Percentiles rank a stretch among this genome's conserved stretches.
phyloP scores from a whole-genome alignment of 2,888 invertebrate genomes.

The Drosophila prolongata region DNA sequence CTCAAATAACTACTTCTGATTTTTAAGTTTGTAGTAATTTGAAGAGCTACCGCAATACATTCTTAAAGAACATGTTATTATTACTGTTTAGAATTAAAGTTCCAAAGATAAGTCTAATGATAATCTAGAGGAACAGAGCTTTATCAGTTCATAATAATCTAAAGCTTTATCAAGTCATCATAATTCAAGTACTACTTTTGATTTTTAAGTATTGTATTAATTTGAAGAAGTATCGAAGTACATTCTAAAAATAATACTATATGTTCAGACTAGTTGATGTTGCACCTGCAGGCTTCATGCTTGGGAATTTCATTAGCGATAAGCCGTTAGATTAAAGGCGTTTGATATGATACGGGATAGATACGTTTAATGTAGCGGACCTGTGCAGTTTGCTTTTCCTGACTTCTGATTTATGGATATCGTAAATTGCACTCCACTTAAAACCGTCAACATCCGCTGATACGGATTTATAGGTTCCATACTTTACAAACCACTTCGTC shows the following conservation, averaged over 20 bases:
- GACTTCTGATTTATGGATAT: constrained; percentile 15
- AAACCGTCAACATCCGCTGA: not conserved
- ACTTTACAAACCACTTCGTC: not conserved
- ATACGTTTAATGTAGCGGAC: constrained; percentile 2
- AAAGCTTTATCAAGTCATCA: not conserved
- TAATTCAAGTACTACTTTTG: not conserved
- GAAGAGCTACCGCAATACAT: too few relatives aligned
- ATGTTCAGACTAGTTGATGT: not conserved
- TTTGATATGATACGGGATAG: not conserved
- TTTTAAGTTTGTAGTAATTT: too few relatives aligned
- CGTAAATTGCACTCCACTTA: constrained; percentile 16
- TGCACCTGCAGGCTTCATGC: constrained; percentile 3
- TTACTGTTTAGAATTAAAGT: too few relatives aligned
- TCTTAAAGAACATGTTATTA: too few relatives aligned
- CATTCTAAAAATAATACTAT: not conserved
- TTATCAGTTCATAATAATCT: not conserved
- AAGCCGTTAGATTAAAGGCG: constrained; percentile 4
- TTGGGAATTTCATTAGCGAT: constrained; percentile 26
- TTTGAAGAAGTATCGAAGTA: not conserved
- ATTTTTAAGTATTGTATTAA: not conserved
- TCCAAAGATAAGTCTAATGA: not conserved
- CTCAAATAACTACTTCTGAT: too few relatives aligned
- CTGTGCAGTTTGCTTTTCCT: not conserved
- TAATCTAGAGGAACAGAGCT: not conserved
- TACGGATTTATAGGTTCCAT: constrained; percentile 1